These are phyloP conservation scores for Ectropis crepuscularia DNA, from an alignment of 2,888 invertebrate genomes.

Conservation along the genomic window DNA sequence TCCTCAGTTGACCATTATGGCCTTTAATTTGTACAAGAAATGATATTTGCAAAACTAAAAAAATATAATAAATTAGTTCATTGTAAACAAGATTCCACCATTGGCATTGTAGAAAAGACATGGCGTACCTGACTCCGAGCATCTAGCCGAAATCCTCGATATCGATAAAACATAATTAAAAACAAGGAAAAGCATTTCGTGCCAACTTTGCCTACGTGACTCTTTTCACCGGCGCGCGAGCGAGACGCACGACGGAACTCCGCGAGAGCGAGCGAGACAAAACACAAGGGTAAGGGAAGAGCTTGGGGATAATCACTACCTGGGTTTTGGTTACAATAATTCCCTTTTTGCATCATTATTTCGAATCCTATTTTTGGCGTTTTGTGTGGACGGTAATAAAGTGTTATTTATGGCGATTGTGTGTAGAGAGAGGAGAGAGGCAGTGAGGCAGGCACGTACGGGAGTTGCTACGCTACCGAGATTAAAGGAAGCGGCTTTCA, in stretches of 20 bases:
- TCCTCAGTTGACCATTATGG: too few relatives aligned
- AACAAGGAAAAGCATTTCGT: slow-evolving; percentile 29
- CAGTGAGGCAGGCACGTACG: slow-evolving; percentile 19
- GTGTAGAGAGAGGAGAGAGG: slow-evolving; percentile 13
- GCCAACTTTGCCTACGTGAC: slow-evolving; percentile 55
- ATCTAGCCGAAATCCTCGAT: background rate
- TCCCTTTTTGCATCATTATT: slow-evolving; percentile 28
- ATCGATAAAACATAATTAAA: slow-evolving; percentile 8
- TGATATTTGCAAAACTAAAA: too few relatives aligned
- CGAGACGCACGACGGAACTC: slow-evolving; percentile 28
- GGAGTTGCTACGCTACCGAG: background rate
- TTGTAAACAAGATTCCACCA: too few relatives aligned
- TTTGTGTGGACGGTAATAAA: slow-evolving; percentile 14
- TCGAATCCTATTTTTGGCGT: slow-evolving; percentile 22
- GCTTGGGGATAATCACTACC: slow-evolving; percentile 22
- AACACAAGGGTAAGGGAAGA: slow-evolving; percentile 5
- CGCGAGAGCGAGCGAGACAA: slow-evolving; percentile 9
- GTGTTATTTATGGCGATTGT: slow-evolving; percentile 21
- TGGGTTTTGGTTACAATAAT: slow-evolving; percentile 24
- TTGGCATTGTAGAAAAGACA: background rate
- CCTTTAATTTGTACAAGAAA: too few relatives aligned
- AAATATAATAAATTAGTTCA: too few relatives aligned
- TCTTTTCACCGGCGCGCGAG: slow-evolving; percentile 35
- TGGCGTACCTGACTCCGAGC: slow-evolving; percentile 21
- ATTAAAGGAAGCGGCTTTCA: slow-evolving; percentile 1